These are phyloP conservation scores for Poeciliopsis occidentalis DNA, from an alignment of 2,113 vertebrate genomes.

Conservation along the genomic window DNA sequence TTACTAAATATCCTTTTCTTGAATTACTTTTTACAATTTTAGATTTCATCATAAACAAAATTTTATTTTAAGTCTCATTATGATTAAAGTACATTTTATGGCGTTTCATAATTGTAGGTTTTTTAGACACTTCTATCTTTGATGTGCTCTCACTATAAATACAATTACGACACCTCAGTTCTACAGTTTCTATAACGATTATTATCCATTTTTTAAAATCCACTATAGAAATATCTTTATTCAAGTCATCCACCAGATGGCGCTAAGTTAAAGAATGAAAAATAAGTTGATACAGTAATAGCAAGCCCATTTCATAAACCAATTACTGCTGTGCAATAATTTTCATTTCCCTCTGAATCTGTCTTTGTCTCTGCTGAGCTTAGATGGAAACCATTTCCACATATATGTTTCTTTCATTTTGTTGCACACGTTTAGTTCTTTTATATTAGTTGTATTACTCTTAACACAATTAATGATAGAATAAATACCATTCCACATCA, in stretches of 20 bases:
- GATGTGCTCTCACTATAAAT: too few species aligned
- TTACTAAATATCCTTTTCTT: too few species aligned
- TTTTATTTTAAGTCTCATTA: too few species aligned
- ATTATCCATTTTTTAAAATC: too few species aligned
- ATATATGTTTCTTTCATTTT: background rate
- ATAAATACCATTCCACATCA: background rate
- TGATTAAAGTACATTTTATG: too few species aligned
- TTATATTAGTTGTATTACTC: background rate
- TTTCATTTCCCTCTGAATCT: slow-evolving; percentile 5
- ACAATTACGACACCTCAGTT: too few species aligned
- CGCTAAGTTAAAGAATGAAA: slow-evolving; percentile 6
- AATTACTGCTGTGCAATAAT: slow-evolving; percentile 13
- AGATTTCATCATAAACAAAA: too few species aligned
- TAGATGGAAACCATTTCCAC: slow-evolving; percentile 1
- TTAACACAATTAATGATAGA: background rate
- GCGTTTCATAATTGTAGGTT: too few species aligned
- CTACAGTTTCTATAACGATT: too few species aligned
- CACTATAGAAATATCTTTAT: background rate
- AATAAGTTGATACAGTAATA: background rate
- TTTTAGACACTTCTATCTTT: too few species aligned
- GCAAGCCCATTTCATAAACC: slow-evolving; percentile 5
- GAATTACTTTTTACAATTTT: too few species aligned
- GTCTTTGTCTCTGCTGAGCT: background rate
- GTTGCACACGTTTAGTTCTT: background rate
- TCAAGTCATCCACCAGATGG: slow-evolving; percentile 43